phyloP scores from a whole-genome alignment of 2,113 vertebrate species.

The Muntiacus reevesi region DNA sequence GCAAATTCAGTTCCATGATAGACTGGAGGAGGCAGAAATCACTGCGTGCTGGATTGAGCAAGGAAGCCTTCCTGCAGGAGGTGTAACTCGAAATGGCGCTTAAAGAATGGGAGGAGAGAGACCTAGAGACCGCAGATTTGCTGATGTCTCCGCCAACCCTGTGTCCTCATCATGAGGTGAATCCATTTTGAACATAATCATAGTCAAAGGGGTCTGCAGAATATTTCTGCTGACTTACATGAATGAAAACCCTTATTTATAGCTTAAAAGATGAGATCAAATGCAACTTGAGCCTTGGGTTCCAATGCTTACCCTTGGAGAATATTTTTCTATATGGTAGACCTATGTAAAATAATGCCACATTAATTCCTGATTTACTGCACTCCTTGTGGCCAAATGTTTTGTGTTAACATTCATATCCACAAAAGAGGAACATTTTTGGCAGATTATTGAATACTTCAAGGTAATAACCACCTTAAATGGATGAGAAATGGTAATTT shows the following conservation, averaged over 20 bases:
- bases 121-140: not conserved
- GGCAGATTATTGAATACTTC: conserved; percentile 6
- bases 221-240: conserved; percentile 8
- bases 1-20: not conserved
- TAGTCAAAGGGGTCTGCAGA: not conserved
- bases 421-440: conserved; percentile 9
- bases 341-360: not conserved
- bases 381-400: conserved; percentile 22
- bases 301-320: not conserved
- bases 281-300: not conserved
- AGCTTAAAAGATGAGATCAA: not conserved
- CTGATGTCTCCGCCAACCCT: not conserved
- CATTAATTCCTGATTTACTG: not conserved
- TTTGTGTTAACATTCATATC: not conserved
- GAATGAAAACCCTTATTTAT: not conserved
- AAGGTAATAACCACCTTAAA: not conserved
- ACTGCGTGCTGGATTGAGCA: not conserved
- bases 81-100: not conserved
- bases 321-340: not conserved
- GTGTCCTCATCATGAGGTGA: not conserved
- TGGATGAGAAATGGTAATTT: conserved; percentile 10
- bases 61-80: not conserved
- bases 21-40: not conserved
- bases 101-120: not conserved
- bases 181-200: not conserved